Evolutionary conservation across 2,113 vertebrate genomes (phyloP), one percentile per base, ranked within the genome.

Genomic region (Caretta caretta): DNA sequence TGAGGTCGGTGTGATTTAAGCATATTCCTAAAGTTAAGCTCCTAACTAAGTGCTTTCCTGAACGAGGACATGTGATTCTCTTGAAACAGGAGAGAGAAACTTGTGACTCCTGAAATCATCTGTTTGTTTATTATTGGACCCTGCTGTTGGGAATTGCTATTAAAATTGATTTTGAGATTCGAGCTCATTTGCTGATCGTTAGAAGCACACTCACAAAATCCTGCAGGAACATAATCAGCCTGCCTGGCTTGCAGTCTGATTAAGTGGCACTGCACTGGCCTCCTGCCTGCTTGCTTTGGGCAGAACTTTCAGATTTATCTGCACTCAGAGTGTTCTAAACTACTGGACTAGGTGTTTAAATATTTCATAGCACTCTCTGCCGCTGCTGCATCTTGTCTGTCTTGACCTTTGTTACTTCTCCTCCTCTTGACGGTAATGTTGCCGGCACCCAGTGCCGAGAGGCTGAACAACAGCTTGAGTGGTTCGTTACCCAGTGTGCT

Each of bases 91-190:
- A 16, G 84, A 82, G 72, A 57, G 76, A 92, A 90, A 65, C 20
- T 56, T 85, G 38, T 89, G 5, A 1, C 56, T 90, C 80, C 48
- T 59, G 84, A 2, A 19, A 10, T 93, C 65, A 92, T 56, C 90
- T 69, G 35, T 69, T 81, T 79, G 8, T 80, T 25, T 84, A 2
- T 76, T 90, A 85, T 57, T 94, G 65, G 75, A 84, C 65, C 48
- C 3, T 0, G 4, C 72, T 84, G 35, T 46, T 84, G 85, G 83
- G 53, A 54, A 54, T 54, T 54, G 17, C 46, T 72, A 8, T 88
- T 93, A 95, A 10, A 13, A 10, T 85, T 57, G 72, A 80, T 85
- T 96, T 94, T 81, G 90, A 84, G 93, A 89, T 97, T 81, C 85
- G 89, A 89, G 53, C 57, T 94, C 82, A 50, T 53, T 90, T 38